These are phyloP conservation scores for Dendrocincla fuliginosa DNA, from an alignment of 2,797 vertebrate genomes.

Conservation along the genomic window DNA sequence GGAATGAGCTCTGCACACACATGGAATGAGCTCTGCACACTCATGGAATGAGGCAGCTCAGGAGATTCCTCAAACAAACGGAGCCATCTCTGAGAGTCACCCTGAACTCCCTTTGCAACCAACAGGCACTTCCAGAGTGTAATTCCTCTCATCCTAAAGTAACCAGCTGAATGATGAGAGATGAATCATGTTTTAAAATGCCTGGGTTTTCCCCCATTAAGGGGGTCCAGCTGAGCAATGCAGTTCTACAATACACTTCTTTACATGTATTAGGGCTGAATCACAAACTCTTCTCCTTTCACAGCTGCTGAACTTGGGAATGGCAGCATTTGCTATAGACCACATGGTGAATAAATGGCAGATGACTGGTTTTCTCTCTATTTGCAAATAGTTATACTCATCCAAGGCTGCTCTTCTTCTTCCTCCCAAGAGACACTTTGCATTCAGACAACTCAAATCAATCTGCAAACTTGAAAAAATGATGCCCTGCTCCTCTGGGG, in stretches of 20 bases:
- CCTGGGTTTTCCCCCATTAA: neutral
- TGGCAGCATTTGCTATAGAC: neutral
- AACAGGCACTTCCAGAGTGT: neutral
- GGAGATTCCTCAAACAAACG: neutral
- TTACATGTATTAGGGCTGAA: neutral
- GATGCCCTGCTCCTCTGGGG: neutral
- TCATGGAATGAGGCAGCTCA: neutral
- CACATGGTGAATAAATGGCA: neutral
- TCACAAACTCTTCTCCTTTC: neutral
- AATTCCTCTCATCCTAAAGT: neutral
- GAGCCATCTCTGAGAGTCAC: neutral
- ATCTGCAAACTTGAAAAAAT: neutral
- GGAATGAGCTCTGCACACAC: no score
- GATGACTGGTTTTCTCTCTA: neutral
- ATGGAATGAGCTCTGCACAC: no score
- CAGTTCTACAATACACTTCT: neutral
- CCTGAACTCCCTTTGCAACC: neutral
- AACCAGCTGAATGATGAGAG: neutral
- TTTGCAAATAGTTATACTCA: neutral
- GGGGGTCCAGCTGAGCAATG: neutral
- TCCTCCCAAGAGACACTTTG: neutral
- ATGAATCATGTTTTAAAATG: neutral
- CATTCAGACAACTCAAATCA: neutral
- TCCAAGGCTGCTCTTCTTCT: neutral
- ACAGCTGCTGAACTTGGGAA: neutral